Evolutionary conservation across 1,140 invertebrate species (phyloP).

Genomic region (Pollicipes pollicipes): DNA sequence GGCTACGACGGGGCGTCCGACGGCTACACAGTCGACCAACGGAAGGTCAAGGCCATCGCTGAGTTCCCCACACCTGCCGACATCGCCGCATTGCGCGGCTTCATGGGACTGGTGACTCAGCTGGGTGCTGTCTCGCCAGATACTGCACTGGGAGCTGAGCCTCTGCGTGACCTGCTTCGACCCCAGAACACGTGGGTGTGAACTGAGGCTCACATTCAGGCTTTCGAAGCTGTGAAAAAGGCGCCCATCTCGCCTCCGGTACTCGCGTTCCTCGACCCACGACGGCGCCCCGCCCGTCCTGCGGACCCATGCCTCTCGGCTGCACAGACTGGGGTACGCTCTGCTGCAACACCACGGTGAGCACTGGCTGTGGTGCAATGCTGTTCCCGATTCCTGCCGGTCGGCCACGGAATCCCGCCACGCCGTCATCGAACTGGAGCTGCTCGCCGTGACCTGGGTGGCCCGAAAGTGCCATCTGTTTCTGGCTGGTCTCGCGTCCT

Average conservation of each 20-base stretch:
- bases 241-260: not conserved
- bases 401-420: conserved; percentile 1
- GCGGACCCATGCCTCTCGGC: conserved; percentile 1
- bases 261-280: no score
- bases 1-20: not conserved
- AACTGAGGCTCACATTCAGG: not conserved
- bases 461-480: not conserved
- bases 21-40: conserved; percentile 3
- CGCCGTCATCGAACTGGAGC: no score
- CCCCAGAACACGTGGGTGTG: conserved; percentile 1
- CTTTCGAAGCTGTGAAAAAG: conserved; percentile 4
- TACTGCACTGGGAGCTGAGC: not conserved
- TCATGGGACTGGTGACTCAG: conserved; percentile 4
- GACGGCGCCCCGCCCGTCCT: not conserved
- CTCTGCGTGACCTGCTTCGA: conserved; percentile 3
- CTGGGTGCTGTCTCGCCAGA: not conserved
- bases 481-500: no score
- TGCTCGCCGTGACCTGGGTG: conserved; percentile 1
- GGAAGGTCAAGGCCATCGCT: conserved; percentile 5
- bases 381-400: conserved; percentile 4
- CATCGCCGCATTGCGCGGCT: not conserved
- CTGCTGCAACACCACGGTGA: not conserved
- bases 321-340: conserved; percentile 5
- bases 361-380: conserved; percentile 2
- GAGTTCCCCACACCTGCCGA: conserved; percentile 4